Conservation (phyloP, 2,113 vertebrate species). For the Lynx canadensis region DNA sequence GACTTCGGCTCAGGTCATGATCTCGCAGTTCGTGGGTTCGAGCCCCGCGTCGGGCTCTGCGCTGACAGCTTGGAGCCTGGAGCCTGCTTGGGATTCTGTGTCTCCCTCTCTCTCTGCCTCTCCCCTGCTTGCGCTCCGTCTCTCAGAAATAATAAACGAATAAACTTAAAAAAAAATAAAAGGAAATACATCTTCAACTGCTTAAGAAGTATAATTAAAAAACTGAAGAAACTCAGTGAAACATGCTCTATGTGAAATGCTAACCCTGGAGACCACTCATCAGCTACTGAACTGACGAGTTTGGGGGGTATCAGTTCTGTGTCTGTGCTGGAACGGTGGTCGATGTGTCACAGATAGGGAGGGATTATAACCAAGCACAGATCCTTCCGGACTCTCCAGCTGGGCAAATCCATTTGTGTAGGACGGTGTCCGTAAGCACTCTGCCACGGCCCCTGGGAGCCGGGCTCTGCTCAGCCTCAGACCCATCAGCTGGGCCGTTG, state of each 20-base stretch:
- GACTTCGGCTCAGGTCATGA: no score
- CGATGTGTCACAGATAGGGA: not conserved
- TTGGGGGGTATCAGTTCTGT: not conserved
- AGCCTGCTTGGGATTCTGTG: no score
- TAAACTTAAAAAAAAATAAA: no score
- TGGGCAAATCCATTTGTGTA: fast-evolving
- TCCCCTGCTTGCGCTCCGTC: no score
- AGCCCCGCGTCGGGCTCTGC: no score
- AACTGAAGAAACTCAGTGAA: not conserved
- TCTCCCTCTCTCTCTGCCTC: no score
- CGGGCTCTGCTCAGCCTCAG: not conserved
- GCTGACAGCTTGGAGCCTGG: no score
- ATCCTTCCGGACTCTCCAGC: not conserved
- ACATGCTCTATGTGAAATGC: not conserved
- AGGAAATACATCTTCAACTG: not conserved
- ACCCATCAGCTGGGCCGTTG: not conserved
- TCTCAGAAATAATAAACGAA: no score
- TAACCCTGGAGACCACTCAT: fast-evolving
- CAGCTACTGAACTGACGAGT: not conserved
- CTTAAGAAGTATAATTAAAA: not conserved
- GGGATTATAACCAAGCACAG: no score
- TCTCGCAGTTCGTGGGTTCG: no score
- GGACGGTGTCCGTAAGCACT: fast-evolving
- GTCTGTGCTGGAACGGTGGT: not conserved
- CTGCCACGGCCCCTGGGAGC: fast-evolving